Evolutionary conservation across 2,113 vertebrate genomes (phyloP).

Genomic region (Callionymus lyra): DNA sequence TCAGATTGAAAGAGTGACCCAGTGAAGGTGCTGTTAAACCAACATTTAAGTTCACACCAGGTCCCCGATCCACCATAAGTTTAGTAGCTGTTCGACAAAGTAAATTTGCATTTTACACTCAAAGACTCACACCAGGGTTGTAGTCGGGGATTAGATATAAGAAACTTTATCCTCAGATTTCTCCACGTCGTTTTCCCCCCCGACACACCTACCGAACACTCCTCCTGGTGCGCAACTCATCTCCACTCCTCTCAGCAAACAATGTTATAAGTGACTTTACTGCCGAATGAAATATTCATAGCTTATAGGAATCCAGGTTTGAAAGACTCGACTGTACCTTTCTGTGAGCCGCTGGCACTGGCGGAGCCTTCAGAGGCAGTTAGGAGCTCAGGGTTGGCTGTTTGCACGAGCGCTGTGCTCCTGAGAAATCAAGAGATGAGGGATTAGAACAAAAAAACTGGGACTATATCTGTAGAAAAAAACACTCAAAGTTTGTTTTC

Average conservation of each 20-base stretch:
- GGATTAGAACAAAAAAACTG: conserved; percentile 13
- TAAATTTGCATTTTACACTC: conserved; percentile 9
- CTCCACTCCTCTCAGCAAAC: conserved; percentile 40
- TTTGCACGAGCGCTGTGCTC: conserved; percentile 30
- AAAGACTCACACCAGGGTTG: conserved; percentile 19
- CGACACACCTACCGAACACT: conserved; percentile 10
- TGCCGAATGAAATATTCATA: conserved; percentile 58
- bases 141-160: conserved; percentile 42
- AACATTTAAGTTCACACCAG: too few relatives aligned
- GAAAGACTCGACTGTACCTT: conserved; percentile 55
- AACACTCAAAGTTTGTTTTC: neutral
- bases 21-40: too few relatives aligned
- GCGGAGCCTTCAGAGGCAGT: conserved; percentile 39
- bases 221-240: conserved; percentile 13
- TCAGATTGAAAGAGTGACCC: too few relatives aligned
- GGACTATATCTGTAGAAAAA: neutral
- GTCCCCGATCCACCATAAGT: conserved; percentile 18
- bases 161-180: conserved; percentile 36
- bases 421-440: conserved; percentile 38
- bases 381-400: conserved; percentile 42
- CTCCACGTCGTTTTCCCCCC: conserved; percentile 27
- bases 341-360: conserved; percentile 44
- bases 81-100: conserved; percentile 40
- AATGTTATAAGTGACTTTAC: conserved; percentile 32
- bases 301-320: conserved; percentile 39